A percentile compares a stretch with the other conserved stretches of the same genome.
Conservation (phyloP, 2,888 invertebrate genomes). For the Athalia rosae region DNA sequence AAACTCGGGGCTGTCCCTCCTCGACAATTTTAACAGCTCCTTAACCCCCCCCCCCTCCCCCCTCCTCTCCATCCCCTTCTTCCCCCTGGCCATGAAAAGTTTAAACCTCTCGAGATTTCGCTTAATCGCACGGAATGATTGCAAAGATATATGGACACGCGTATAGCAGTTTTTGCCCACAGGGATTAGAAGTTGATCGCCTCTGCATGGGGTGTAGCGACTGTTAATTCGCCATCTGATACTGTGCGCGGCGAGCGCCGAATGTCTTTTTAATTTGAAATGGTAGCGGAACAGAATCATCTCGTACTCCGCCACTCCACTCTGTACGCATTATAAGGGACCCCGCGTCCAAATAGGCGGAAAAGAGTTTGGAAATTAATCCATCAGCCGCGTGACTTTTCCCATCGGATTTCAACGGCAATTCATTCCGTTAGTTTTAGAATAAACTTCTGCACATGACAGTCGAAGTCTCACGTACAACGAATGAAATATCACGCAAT, state of each 20-base stretch:
- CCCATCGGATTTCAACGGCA: conserved; percentile 28
- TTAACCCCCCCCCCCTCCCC: conserved; percentile 33
- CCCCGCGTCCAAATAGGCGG: conserved; percentile 31
- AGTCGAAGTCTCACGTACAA: background rate
- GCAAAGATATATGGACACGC: conserved; percentile 54
- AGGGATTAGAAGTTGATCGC: conserved; percentile 57
- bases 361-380: conserved; percentile 44
- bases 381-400: conserved; percentile 43
- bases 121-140: conserved; percentile 66
- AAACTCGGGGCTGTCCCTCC: conserved; percentile 53
- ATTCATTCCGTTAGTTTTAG: conserved; percentile 10
- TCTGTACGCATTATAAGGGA: background rate
- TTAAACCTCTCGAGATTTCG: conserved; percentile 55
- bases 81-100: conserved; percentile 4
- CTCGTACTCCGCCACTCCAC: background rate
- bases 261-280: conserved; percentile 43
- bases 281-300: conserved; percentile 14
- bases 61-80: background rate
- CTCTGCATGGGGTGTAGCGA: conserved; percentile 33
- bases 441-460: no score
- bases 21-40: conserved; percentile 59
- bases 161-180: conserved; percentile 50
- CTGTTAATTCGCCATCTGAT: conserved; percentile 59
- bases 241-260: conserved; percentile 44
- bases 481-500: conserved; percentile 23